Evolutionary conservation across 2,113 vertebrate species (phyloP).

Genomic region (Salvelinus alpinus): DNA sequence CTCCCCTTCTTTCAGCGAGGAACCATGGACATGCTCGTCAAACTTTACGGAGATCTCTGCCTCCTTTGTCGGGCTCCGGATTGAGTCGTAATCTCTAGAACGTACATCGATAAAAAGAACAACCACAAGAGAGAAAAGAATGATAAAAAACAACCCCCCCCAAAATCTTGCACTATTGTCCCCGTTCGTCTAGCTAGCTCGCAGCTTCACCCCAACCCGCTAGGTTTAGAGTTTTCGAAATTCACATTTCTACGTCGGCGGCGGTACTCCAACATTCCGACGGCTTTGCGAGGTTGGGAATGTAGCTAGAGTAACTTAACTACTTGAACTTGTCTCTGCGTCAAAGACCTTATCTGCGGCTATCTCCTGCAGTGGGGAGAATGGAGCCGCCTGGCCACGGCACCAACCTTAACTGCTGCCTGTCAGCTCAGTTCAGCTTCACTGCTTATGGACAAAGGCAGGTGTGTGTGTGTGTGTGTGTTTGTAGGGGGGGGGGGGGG

Average conservation of each 20-base stretch:
- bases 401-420: background rate
- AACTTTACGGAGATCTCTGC: background rate
- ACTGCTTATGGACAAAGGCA: slow-evolving; percentile 1
- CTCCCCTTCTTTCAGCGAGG: background rate
- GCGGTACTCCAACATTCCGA: too few relatives aligned
- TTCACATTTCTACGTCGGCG: too few relatives aligned
- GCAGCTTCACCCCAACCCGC: background rate
- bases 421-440: background rate
- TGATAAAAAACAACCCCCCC: background rate
- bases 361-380: background rate
- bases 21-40: background rate
- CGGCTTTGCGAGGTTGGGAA: too few relatives aligned
- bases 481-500: background rate
- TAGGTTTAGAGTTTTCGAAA: too few relatives aligned
- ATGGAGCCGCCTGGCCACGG: background rate
- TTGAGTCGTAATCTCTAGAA: slow-evolving; percentile 2
- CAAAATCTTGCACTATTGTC: background rate
- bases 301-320: background rate
- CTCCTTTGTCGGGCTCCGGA: background rate
- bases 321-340: background rate
- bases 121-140: background rate
- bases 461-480: slow-evolving; percentile 7
- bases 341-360: background rate
- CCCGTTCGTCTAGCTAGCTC: background rate
- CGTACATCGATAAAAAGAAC: slow-evolving; percentile 1